Evolutionary conservation across 1,140 invertebrate genomes (phyloP), one percentile per base, ranked within the genome.

Genomic region (Trachymyrmex cornetzi): DNA sequence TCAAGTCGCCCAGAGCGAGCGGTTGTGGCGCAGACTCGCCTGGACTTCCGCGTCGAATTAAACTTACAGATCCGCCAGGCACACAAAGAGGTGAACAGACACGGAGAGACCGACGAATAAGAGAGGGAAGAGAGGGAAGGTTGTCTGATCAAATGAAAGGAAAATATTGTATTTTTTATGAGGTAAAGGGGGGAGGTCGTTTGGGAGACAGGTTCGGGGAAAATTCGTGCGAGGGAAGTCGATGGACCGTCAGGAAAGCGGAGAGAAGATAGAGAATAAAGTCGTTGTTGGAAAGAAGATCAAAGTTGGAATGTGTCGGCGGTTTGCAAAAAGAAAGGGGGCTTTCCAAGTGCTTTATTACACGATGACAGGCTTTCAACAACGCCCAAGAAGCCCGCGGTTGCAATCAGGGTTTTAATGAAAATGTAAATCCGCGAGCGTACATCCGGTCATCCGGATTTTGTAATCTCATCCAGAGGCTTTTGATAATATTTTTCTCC

Each of bases 121-220:
- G 69, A 14, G 27, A 30, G 67, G 19, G 24, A 9, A 57, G 48
- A 22, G 50, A 27, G 48, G 27, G 50, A 27, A 57, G 19, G 53
- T 67, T 44, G 63, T 50, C n/a, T 82, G 88, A 89, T 79, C 79
- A 88, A 90, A 91, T 77, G 90, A 89, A 91, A 88, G 79, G 85
- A 59, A 91, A 89, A 91, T 91, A 91, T 91, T 91, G 90, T 91
- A 91, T 91, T 91, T 91, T 91, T 91, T 91, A 91, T 89, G 88
- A 89, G 66, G 30, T 1, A n/a, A 11, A 48, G 11, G 4, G 85
- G 22, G 19, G 88, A 7, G 22, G 59, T 84, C 38, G 38, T 72
- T 61, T 34, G 55, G 55, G 24, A 22, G 57, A 61, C 55, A 75
- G 80, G 80, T 75, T 75, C 6, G 80, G 55, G 57, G 64, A 75